Base-by-base conservation (phyloP, 2,888 invertebrate genomes). In the Netelia virgata region DNA sequence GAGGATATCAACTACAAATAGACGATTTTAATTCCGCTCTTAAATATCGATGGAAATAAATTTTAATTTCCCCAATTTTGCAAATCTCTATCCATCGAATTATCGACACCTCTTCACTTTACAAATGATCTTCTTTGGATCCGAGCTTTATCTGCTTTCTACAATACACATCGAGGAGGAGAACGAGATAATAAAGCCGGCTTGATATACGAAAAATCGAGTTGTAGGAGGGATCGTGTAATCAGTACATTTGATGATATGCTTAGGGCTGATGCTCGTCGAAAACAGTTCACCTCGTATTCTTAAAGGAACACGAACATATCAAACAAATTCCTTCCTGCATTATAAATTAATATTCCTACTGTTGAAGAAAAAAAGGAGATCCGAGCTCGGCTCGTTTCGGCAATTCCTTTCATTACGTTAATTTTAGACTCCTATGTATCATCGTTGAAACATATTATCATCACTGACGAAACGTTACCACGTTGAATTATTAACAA, bases 181-280 rank as follows among this genome's bases (percentile, higher is more conserved):
- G 72, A 20, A 69, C 70, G 61, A 69, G 86, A 63, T 83, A 36
- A 36, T 36, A 84, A 80, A 82, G 64, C 57, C 50, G 70, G 53
- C 43, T 63, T 20, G 57, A 76, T 77, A 82, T 76, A 78, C 68
- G 84, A 86, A 87, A 88, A 87, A 55, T 8, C 20, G 14, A 47
- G 74, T 83, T 86, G 83, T 81, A 82, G 84, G 85, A 78, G 86
- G 87, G 86, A 86, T 84, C 74, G 82, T 82, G 88, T 90, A 91
- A 91, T 90, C 92, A 88, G 90, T 85, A 76, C 85, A 88, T 89
- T 90, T 89, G 88, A 89, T 88, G 89, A 91, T 91, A 90, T 86
- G 88, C 88, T 47, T 88, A 88, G 87, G 86, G 86, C 86, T 83
- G 86, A 83, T 87, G 20, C 18, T 83, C 84, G 81, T 79, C 87